Evolutionary conservation across 2,113 vertebrate species (phyloP).

Genomic region (Bombycilla garrulus): DNA sequence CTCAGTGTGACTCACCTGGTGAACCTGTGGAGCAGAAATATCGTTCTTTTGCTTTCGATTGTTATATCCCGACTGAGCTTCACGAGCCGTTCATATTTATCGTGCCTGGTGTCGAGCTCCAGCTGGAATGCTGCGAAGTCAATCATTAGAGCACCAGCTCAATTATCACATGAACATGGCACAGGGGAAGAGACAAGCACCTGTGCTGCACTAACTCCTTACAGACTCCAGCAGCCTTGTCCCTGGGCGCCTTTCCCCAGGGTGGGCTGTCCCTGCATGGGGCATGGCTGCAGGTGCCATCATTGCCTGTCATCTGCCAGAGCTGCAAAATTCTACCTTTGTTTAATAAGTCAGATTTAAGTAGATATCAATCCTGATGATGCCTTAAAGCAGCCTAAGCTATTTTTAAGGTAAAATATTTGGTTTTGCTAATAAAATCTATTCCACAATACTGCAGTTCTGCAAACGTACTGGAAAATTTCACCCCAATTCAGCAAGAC

Average conservation of each 20-base stretch:
- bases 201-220: background rate
- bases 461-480: background rate
- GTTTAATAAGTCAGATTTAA: background rate
- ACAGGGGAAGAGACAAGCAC: background rate
- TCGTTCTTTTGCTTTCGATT: constrained; percentile 96
- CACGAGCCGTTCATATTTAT: constrained; percentile 93
- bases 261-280: accelerated
- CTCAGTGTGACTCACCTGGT: constrained; percentile 76
- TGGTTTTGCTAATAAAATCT: background rate
- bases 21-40: constrained; percentile 94
- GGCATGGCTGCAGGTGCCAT: accelerated
- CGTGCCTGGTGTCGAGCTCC: constrained; percentile 92
- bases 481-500: background rate
- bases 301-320: background rate
- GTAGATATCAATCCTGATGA: background rate
- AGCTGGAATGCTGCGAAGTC: constrained; percentile 85
- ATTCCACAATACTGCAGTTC: background rate
- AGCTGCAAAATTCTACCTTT: background rate
- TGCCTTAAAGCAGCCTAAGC: background rate
- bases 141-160: background rate
- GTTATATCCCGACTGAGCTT: constrained; percentile 96
- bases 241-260: background rate
- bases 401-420: background rate
- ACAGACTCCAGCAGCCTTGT: background rate
- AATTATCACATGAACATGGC: accelerated